These are phyloP conservation scores for Pycnonotus jocosus DNA, from an alignment of 2,113 vertebrate genomes.

Conservation along the genomic window DNA sequence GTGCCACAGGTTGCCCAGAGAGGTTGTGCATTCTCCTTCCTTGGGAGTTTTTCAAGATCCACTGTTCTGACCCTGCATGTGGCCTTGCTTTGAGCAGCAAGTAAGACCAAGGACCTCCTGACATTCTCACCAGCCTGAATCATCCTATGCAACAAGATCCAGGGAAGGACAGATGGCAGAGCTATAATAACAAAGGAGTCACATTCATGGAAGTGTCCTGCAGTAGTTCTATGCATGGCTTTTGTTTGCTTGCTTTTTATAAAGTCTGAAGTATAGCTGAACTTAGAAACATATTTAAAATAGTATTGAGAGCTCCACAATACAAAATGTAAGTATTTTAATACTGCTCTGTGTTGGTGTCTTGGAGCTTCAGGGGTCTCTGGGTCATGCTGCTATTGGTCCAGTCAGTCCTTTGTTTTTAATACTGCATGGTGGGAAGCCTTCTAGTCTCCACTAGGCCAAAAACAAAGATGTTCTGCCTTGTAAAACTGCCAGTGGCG, in stretches of 20 bases:
- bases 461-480: background rate
- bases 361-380: background rate
- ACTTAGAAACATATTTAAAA: background rate
- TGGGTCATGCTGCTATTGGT: background rate
- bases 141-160: background rate
- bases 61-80: background rate
- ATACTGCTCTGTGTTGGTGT: rapidly evolving
- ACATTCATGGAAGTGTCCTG: background rate
- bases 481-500: background rate
- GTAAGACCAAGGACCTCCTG: background rate
- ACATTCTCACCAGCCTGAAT: background rate
- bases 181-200: background rate
- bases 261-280: background rate
- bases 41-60: background rate
- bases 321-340: background rate
- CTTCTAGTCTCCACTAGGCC: background rate
- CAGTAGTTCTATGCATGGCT: background rate
- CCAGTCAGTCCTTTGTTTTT: background rate
- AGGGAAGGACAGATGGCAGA: background rate
- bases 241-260: background rate
- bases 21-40: background rate
- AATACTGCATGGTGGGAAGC: background rate
- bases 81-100: background rate
- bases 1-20: background rate
- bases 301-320: background rate